A percentile compares a stretch with the other conserved stretches of the same genome.
Conservation (phyloP, 2,113 vertebrate species). For the Laticauda colubrina region DNA sequence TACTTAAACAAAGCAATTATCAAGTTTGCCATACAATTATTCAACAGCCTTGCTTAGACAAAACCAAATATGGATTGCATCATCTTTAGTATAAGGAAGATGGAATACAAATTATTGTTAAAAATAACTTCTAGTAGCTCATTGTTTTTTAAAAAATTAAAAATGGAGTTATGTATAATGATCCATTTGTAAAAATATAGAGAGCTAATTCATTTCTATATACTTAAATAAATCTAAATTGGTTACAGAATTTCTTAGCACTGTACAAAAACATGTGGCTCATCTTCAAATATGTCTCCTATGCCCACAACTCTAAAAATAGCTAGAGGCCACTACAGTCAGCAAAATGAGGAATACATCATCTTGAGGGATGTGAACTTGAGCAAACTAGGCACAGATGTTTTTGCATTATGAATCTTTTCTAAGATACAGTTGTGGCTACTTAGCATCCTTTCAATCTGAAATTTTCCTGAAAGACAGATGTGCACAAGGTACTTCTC, state of each 20-base stretch:
- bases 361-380: background rate
- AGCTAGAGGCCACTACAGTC: constrained; percentile 5
- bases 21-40: background rate
- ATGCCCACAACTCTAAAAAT: constrained; percentile 22
- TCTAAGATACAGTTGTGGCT: constrained; percentile 13
- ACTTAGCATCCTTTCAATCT: background rate
- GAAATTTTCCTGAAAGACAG: constrained; percentile 25
- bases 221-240: constrained; percentile 9
- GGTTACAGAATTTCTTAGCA: constrained; percentile 13
- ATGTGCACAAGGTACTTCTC: background rate
- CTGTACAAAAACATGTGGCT: background rate
- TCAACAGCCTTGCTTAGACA: background rate
- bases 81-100: background rate
- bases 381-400: background rate
- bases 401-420: constrained; percentile 12
- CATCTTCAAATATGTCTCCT: background rate
- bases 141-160: background rate
- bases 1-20: background rate
- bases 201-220: constrained; percentile 16
- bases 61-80: background rate
- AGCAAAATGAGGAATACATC: background rate
- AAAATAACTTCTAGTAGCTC: background rate
- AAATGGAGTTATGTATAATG: background rate
- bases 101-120: background rate
- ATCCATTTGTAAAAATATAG: constrained; percentile 6